Conservation (phyloP, 2,113 vertebrate species). For the Cariama cristata region DNA sequence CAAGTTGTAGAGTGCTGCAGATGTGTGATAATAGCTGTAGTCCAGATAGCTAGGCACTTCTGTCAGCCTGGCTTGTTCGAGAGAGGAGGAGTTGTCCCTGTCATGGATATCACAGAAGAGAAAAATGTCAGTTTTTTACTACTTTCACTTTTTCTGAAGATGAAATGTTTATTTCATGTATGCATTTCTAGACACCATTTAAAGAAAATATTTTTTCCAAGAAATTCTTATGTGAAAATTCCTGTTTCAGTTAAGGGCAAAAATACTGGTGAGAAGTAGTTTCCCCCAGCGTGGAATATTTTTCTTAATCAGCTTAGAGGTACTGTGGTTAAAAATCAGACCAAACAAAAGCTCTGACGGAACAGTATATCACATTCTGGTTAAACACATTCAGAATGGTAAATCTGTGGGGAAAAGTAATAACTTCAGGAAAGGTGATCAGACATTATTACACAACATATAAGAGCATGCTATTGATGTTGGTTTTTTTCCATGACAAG, state of each 20-base stretch:
- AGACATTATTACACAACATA: fast-evolving
- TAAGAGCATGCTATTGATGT: background rate
- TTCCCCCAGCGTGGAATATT: background rate
- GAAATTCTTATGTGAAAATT: background rate
- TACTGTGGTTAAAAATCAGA: background rate
- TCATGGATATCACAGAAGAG: background rate
- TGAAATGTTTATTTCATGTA: background rate
- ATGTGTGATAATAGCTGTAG: background rate
- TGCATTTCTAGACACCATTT: background rate
- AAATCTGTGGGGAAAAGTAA: background rate
- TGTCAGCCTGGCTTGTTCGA: background rate
- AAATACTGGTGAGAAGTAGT: background rate
- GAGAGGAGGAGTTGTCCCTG: background rate
- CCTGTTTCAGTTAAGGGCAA: background rate
- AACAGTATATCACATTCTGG: background rate
- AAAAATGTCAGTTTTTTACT: background rate
- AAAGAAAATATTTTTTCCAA: background rate
- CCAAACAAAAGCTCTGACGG: background rate
- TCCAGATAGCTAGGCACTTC: background rate
- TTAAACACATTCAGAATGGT: background rate
- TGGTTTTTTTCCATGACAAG: background rate
- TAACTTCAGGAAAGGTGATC: background rate
- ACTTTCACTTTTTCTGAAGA: background rate
- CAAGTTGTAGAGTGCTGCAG: fast-evolving
- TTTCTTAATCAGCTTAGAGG: background rate